Evolutionary conservation across 2,113 vertebrate species (phyloP).

Genomic region (Elachura formosa): DNA sequence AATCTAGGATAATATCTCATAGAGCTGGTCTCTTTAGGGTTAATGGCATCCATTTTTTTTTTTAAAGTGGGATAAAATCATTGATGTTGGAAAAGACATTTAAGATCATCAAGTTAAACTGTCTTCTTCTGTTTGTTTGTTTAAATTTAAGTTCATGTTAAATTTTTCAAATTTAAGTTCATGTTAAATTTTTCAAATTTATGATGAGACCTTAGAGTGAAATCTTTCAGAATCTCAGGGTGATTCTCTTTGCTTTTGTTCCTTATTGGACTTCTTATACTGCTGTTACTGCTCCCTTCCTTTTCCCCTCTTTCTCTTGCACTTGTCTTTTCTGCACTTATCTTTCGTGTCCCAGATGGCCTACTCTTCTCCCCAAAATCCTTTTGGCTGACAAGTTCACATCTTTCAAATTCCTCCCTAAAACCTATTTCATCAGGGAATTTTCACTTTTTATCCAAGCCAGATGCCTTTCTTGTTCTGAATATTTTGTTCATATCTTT

Average conservation of each 20-base stretch:
- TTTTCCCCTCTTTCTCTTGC: neutral
- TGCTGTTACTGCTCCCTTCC: neutral
- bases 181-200: neutral
- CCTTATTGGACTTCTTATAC: neutral
- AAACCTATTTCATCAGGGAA: slow-evolving; percentile 5
- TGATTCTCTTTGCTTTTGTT: neutral
- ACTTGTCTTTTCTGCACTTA: neutral
- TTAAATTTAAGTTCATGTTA: neutral
- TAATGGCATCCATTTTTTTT: neutral
- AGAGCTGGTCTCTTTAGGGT: neutral
- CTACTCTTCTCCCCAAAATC: neutral
- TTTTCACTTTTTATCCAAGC: slow-evolving; percentile 18
- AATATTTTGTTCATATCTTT: neutral
- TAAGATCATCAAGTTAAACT: neutral
- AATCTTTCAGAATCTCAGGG: neutral
- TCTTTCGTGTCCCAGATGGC: neutral
- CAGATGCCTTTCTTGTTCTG: neutral
- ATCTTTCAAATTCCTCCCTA: slow-evolving; percentile 20
- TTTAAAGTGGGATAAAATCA: neutral
- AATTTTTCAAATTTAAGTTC: neutral
- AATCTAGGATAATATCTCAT: neutral
- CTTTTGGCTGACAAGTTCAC: neutral
- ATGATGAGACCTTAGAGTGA: neutral
- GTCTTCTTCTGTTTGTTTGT: neutral
- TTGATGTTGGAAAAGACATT: neutral